Base-by-base conservation (phyloP, 92 coral and sea anemone genomes). In the Blastomussa wellsi region DNA sequence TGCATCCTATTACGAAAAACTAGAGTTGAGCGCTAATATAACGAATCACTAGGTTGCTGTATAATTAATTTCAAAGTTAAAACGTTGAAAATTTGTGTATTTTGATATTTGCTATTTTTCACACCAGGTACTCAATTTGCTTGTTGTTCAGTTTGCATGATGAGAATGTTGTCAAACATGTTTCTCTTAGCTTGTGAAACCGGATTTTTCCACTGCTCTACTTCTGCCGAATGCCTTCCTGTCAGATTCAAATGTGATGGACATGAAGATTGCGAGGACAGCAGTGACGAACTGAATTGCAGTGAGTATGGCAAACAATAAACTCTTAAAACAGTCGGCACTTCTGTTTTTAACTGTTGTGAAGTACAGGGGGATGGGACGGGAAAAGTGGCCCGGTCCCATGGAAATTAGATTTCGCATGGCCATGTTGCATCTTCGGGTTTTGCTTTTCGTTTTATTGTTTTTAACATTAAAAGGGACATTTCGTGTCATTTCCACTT, bases 211-310 rank as follows among this genome's bases (percentile, higher is more conserved):
- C 74, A 26, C 35, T 70, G 75, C 17, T 20, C 75, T 3, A 70
- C 41, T 19, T 83, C 91, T 41, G 57, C 76, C 7, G 53, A 72
- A 33, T 89, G 92, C 24, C 74, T 89, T 14, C 76, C 92, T 2
- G 55, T 42, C n/a, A 41, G 69, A 28, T 71, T 84, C 16, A 84
- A 52, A 80, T 89, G 92, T 53, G 88, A 89, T 35, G 92, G 86
- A 16, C 66, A 79, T n/a, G 79, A 73, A 4, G 92, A 89, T 80
- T 89, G 92, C 28, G 92, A 78, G 31, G 92, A 89, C 79, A 65
- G 51, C 44, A 84, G 89, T 73, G 92, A 89, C 62, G 92, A 89
- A 36, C 65, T 84, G 55, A 84, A 89, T 37, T 84, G 92, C 76
- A 84, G 92, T 84, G 62, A 84, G 92, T 84, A 24, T 39, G 22